Percentiles rank a stretch among this genome's conserved stretches.
phyloP scores from a whole-genome alignment of 1,140 invertebrate species.

The Temnothorax nylanderi region DNA sequence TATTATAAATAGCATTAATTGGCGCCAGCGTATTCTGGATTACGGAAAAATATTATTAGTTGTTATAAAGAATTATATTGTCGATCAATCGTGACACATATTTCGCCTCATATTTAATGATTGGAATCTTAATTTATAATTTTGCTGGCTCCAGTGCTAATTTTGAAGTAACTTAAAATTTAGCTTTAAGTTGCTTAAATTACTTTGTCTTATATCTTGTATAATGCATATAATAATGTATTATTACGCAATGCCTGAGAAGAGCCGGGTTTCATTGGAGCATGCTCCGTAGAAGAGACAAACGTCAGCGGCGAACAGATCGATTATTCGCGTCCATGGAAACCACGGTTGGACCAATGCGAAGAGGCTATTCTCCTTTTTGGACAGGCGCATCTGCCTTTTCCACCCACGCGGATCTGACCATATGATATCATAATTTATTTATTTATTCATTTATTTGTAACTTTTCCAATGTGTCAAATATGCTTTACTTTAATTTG shows the following conservation, averaged over 20 bases:
- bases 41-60: not conserved
- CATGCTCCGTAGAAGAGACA: conserved; percentile 77
- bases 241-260: conserved; percentile 35
- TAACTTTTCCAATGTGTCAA: not conserved
- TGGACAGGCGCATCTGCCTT: conserved; percentile 68
- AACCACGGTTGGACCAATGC: conserved; percentile 82
- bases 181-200: not conserved
- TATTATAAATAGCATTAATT: conserved; percentile 23
- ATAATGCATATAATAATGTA: conserved; percentile 27
- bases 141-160: not conserved
- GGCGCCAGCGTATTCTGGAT: not conserved
- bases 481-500: not conserved
- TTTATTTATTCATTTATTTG: conserved; percentile 1
- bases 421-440: conserved; percentile 38
- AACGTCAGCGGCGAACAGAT: conserved; percentile 80
- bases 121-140: not conserved
- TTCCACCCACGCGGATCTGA: conserved; percentile 21
- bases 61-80: not conserved
- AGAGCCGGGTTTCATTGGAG: conserved; percentile 68
- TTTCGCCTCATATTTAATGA: not conserved
- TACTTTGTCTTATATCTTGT: not conserved
- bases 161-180: not conserved
- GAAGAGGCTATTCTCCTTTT: conserved; percentile 68
- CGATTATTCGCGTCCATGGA: conserved; percentile 84
- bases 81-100: not conserved